These are phyloP conservation scores for Dermochelys coriacea DNA, from an alignment of 2,797 vertebrate genomes.

Conservation along the genomic window DNA sequence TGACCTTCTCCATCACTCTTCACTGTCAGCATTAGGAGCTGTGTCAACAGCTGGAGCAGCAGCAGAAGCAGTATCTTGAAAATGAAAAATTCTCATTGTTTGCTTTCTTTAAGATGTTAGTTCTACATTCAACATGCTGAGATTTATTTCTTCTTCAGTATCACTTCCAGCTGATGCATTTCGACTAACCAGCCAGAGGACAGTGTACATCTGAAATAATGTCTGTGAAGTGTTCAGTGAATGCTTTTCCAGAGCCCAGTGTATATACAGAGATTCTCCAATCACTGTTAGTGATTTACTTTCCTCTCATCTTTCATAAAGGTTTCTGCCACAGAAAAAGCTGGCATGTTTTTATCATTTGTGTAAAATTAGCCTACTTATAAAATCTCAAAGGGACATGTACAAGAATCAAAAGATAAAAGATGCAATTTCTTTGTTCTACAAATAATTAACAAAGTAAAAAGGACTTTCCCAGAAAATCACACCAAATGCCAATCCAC, in stretches of 20 bases:
- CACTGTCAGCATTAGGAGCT: accelerated
- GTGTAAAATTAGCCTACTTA: accelerated
- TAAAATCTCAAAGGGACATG: neutral
- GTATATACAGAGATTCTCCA: neutral
- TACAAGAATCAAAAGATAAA: neutral
- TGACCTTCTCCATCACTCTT: neutral
- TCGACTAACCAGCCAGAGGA: neutral
- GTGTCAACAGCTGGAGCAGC: accelerated
- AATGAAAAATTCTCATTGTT: neutral
- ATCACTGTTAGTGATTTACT: neutral
- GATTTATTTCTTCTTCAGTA: accelerated
- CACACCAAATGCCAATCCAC: neutral
- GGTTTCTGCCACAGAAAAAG: neutral
- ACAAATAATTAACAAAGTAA: neutral
- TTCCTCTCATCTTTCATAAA: neutral
- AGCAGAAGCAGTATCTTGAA: accelerated
- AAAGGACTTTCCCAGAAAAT: neutral
- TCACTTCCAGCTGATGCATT: neutral
- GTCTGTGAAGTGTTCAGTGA: neutral
- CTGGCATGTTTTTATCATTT: neutral
- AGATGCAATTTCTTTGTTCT: neutral
- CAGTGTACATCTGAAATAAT: neutral
- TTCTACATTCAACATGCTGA: accelerated
- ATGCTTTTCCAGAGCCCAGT: neutral
- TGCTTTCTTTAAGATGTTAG: neutral